Evolutionary conservation across 2,888 invertebrate species (phyloP), one percentile per base, ranked within the genome.

Genomic region (Chromoteleia sp.): DNA sequence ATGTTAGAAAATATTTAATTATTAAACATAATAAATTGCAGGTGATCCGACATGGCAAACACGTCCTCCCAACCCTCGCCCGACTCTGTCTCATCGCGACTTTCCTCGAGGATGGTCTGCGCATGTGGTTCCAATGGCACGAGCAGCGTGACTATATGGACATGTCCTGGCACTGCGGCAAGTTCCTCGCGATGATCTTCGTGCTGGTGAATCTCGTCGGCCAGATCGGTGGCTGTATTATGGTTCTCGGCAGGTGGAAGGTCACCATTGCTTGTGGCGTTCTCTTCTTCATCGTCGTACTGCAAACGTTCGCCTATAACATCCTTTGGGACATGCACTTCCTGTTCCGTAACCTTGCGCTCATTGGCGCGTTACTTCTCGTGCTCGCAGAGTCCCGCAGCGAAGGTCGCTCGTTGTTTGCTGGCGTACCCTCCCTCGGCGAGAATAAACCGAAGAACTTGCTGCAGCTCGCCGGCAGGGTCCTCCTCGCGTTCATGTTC

Each of bases 81-180:
- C 95, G 99, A 83, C 93, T 99, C 81, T 99, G 99, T 92, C 95
- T 99, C 79, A 98, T 99, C 90, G 98, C 98, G 87, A 99, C 99
- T 87, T 99, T 99, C 93, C 94, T 99, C 82, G 99, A 99, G 93
- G 99, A 99, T 94, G 99, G 99, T 0, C 94, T 99, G 78, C 95
- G 99, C 81, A 99, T 99, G 99, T 99, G 98, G 96, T 96, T 98
- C 89, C 99, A 99, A 92, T 99, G 99, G 99, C 95, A 95, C 67
- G 98, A 99, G 90, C 99, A 99, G 92, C 94, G 98, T 45, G 98
- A 98, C 91, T 99, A 98, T 92, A 99, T 99, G 98, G 96, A 98
- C 91, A 95, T 97, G 93, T 97, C 98, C 10, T 99, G 99, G 99
- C 96, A 96, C 50, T 98, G 99, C 93, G 99, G 99, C 48, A 95